Conservation (phyloP, 2,797 vertebrate species). For the Enteromius thamalakanensis region DNA sequence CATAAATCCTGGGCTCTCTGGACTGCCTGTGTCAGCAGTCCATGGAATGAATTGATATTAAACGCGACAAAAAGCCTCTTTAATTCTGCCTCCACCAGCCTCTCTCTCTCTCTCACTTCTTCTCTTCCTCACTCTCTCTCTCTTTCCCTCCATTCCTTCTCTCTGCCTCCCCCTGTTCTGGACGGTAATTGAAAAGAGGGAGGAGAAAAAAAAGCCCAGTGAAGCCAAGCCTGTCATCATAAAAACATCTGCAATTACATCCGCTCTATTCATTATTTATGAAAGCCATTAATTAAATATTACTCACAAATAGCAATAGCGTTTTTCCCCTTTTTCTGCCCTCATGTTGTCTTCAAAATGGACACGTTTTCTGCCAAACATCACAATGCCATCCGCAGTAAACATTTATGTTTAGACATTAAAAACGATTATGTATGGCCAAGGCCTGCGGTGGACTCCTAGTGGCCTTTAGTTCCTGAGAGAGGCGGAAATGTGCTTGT, state of each 20-base stretch:
- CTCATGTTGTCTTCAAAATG: constrained; percentile 38
- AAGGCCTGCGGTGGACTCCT: background rate
- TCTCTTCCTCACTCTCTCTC: constrained; percentile 56
- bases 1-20: constrained; percentile 86
- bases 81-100: constrained; percentile 78
- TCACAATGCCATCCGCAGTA: constrained; percentile 32
- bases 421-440: constrained; percentile 27
- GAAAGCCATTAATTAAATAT: constrained; percentile 66
- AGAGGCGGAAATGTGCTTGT: constrained; percentile 22
- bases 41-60: constrained; percentile 91
- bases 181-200: constrained; percentile 63
- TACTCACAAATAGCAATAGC: constrained; percentile 65
- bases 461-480: constrained; percentile 13
- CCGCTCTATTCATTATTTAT: constrained; percentile 58
- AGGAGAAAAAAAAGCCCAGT: constrained; percentile 49
- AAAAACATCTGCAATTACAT: constrained; percentile 62
- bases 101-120: constrained; percentile 56
- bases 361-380: constrained; percentile 35
- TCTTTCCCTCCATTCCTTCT: constrained; percentile 62
- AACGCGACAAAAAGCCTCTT: constrained; percentile 85
- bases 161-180: constrained; percentile 53
- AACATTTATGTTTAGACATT: constrained; percentile 49
- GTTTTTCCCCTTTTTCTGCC: constrained; percentile 34
- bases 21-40: constrained; percentile 88
- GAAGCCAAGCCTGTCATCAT: constrained; percentile 44